phyloP scores from a whole-genome alignment of 2,888 invertebrate genomes.

The Rhagonycha lutea region DNA sequence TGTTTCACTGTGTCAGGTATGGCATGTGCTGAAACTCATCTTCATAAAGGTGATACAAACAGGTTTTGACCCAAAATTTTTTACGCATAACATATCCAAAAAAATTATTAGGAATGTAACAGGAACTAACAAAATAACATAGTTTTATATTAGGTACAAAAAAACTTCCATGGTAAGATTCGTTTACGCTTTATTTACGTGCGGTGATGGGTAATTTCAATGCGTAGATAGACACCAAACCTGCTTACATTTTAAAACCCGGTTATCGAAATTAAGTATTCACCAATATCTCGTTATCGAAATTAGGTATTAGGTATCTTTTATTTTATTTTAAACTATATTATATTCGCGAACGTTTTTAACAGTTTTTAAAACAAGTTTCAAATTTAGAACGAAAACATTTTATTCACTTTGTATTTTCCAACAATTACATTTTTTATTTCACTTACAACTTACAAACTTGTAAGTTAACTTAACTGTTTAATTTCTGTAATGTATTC shows the following conservation, averaged over 20 bases:
- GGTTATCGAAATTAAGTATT: not conserved
- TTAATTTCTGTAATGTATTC: not conserved
- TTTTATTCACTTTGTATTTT: not conserved
- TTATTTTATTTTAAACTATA: not conserved
- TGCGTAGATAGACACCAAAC: slow-evolving; percentile 3
- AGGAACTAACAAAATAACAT: not conserved
- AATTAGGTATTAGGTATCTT: not conserved
- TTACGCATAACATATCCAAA: slow-evolving; percentile 8
- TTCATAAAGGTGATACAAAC: slow-evolving; percentile 12
- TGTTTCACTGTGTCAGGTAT: slow-evolving; percentile 18
- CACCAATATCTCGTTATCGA: not conserved
- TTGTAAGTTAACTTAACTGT: not conserved
- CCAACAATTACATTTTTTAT: not conserved
- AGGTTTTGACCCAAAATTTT: slow-evolving; percentile 17
- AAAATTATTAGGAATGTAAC: slow-evolving; percentile 1
- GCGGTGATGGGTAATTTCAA: slow-evolving; percentile 7
- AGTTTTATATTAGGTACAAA: not conserved
- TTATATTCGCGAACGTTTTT: not conserved
- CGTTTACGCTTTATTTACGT: not conserved
- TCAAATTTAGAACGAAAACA: not conserved
- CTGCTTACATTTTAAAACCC: not conserved
- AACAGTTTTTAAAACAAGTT: not conserved
- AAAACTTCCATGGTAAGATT: not conserved
- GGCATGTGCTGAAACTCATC: slow-evolving; percentile 16
- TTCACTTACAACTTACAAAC: not conserved